Base-by-base conservation (phyloP, 1,140 invertebrate species). In the Sycophila sp. region DNA sequence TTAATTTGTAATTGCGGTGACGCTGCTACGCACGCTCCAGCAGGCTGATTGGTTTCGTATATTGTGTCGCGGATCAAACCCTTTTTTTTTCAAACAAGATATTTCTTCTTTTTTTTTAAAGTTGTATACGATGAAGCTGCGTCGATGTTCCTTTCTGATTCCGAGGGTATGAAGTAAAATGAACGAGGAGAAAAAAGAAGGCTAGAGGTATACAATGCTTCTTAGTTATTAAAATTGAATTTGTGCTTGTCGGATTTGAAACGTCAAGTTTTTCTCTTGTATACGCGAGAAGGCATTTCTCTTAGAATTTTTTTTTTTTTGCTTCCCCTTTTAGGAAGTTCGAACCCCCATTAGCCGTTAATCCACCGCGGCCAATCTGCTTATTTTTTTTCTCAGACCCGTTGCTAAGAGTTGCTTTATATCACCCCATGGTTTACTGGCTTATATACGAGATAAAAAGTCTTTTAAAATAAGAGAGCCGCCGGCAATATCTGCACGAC, bases 361-460 rank as follows among this genome's bases (percentile, higher is more conserved):
- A 76, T 64, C 71, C 24, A 24, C 63, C 73, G 22, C 51, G 19
- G 38, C 24, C 70, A 62, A 49, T 65, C 49, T 65, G 32, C 47
- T 75, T 71, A 73, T 10, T 73, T 73, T 74, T 76, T 73, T 55
- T 53, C 0, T 6, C n/a, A 47, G 36, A 40, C 22, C 49, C 49
- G 4, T 22, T 24, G 36, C 36, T 60, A 66, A 45, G 64, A 77
- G 66, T 60, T 74, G 66, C 69, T 49, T 51, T 28, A 15, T 45
- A 30, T 17, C 1, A 19, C 60, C 60, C 45, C n/a, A 10, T 30
- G 30, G 0, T 36, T 15, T 26, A n/a, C 36, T 30, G 34, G 1
- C 8, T 64, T n/a, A n/a, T n/a, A 13, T 19, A 28, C 2, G 8
- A 34, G 45, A 36, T 38, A 7, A 53, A 26, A 22, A 51, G 32